Base-by-base conservation (phyloP, 2,888 invertebrate genomes). In the Thecophora atra region DNA sequence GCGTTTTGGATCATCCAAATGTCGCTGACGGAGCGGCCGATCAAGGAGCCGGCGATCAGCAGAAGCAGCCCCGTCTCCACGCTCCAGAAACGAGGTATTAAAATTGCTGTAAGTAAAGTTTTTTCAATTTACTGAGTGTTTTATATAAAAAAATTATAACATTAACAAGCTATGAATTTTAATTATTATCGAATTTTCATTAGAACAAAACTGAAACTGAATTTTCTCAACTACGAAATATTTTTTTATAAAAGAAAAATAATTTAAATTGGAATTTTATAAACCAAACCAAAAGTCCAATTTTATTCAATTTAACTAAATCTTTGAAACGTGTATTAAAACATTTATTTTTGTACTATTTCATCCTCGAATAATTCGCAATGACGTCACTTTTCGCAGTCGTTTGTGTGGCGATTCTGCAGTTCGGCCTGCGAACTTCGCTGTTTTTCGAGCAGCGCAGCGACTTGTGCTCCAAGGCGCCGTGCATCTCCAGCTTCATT, bases 1-100 rank as follows among this genome's bases (percentile, higher is more conserved):
- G 95, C 94, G 84, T 94, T 96, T 82, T 95, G 94, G 79, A 99
- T 99, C 89, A 99, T 92, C 97, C 98, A 99, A 69, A 99, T 90
- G 87, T 99, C 99, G 82, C 98, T 98, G 78, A 97, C 90, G 0
- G 99, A 98, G 78, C 98, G 89, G 2, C 94, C 92, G 26, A 98
- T 89, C 56, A 99, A 88, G 5, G 96, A 91, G 5, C 88, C 83
- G 0, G 98, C 98, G 8, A 96, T 91, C 28, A 95, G 84, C 15
- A 89, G 75, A 81, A 95, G 88, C 75, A 92, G 91, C 6, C 91
- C 93, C 76, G 91, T 89, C 87, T 97, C 97, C 72, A 91, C 88
- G 15, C 92, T 91, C 86, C 93, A 90, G 80, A 94, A 85, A 60
- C 94, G 92, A 5, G 97, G 97, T 73, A 97, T 88, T 79, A 94